These are phyloP conservation scores for Canis aureus DNA, from an alignment of 2,113 vertebrate genomes.

Conservation along the genomic window DNA sequence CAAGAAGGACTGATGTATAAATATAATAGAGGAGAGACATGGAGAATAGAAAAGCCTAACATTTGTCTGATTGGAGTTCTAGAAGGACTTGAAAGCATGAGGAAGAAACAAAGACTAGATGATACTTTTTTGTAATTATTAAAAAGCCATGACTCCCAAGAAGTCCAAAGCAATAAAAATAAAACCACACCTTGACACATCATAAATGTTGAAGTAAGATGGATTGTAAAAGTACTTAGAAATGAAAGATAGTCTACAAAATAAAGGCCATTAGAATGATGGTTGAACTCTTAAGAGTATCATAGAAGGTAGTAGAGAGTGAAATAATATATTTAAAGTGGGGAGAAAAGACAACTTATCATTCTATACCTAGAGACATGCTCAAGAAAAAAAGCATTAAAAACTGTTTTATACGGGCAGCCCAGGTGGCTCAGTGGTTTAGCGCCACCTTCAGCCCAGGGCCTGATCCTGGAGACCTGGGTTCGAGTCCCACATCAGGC, in stretches of 20 bases:
- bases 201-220: neutral
- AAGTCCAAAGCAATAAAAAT: constrained; percentile 12
- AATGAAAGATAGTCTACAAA: neutral
- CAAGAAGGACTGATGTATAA: neutral
- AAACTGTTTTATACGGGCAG: neutral
- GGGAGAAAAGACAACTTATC: neutral
- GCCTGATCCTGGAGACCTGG: too few relatives aligned
- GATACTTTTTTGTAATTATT: neutral
- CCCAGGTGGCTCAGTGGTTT: too few relatives aligned
- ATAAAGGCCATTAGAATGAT: neutral
- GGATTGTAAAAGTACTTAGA: neutral
- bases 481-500: too few relatives aligned
- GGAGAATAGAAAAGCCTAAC: neutral
- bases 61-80: neutral
- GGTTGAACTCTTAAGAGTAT: neutral
- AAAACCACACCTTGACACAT: neutral
- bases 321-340: neutral
- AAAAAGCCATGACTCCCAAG: neutral
- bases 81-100: neutral
- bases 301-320: neutral
- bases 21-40: neutral
- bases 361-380: neutral
- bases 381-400: neutral
- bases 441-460: too few relatives aligned
- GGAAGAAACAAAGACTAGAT: neutral